Conservation (phyloP, 1,140 invertebrate genomes). For the Drosophila kanapiae region DNA sequence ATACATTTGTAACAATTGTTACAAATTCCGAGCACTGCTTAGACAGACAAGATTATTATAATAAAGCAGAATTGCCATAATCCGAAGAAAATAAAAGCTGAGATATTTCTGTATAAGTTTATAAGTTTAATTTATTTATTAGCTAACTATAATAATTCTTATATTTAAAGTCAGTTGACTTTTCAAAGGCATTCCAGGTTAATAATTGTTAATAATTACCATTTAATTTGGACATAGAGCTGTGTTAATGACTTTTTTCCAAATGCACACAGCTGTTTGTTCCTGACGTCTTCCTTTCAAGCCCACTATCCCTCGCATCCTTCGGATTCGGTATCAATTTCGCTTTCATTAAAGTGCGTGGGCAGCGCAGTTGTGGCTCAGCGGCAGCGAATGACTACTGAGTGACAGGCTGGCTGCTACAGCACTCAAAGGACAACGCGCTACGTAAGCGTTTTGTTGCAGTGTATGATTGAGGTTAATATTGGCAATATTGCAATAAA, state of each 20-base stretch:
- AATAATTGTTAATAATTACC: neutral
- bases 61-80: too few species aligned
- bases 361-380: conserved; percentile 2
- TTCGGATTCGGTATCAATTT: conserved; percentile 19
- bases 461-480: conserved; percentile 63
- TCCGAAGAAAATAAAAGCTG: too few species aligned
- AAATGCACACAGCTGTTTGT: conserved; percentile 34
- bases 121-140: too few species aligned
- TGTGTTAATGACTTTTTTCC: neutral
- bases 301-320: neutral
- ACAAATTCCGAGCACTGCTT: too few species aligned
- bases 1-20: too few species aligned
- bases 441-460: conserved; percentile 60
- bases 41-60: too few species aligned
- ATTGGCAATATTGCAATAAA: too few species aligned
- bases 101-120: too few species aligned
- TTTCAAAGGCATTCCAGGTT: neutral
- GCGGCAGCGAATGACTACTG: conserved; percentile 5
- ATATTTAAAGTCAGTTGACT: neutral
- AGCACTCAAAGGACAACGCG: conserved; percentile 30
- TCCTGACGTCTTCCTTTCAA: neutral
- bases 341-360: conserved; percentile 32
- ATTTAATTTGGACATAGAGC: conserved; percentile 1
- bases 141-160: too few species aligned
- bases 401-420: conserved; percentile 32